Evolutionary conservation across 2,888 invertebrate species (phyloP).

Genomic region (Hirtodrosophila alboralis): DNA sequence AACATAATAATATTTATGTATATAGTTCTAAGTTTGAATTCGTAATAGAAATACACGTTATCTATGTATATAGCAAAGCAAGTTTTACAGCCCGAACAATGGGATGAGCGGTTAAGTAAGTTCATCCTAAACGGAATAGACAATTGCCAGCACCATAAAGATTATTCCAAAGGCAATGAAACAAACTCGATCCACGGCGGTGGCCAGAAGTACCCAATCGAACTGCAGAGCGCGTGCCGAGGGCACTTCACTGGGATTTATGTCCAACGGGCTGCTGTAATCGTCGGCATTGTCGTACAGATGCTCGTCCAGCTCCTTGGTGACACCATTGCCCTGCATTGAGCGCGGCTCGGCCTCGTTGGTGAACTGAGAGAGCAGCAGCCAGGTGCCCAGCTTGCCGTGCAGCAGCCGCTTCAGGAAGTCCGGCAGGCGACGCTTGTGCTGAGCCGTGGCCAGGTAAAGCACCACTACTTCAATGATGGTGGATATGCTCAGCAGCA

Average conservation of each 20-base stretch:
- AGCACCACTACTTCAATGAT: slow-evolving; percentile 86
- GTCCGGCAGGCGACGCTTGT: slow-evolving; percentile 84
- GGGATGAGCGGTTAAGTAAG: neutral
- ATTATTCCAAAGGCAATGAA: slow-evolving; percentile 86
- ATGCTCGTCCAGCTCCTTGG: slow-evolving; percentile 74
- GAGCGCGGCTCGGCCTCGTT: slow-evolving; percentile 63
- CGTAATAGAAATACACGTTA: slow-evolving; percentile 19
- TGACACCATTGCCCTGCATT: slow-evolving; percentile 59
- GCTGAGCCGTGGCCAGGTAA: slow-evolving; percentile 85
- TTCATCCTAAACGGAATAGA: slow-evolving; percentile 67
- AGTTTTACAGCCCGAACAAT: slow-evolving; percentile 1
- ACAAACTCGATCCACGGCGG: slow-evolving; percentile 87
- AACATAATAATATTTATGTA: slow-evolving; percentile 29
- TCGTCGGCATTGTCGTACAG: slow-evolving; percentile 62
- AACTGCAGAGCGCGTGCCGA: slow-evolving; percentile 84
- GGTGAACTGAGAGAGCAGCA: slow-evolving; percentile 79
- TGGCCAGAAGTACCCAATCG: slow-evolving; percentile 88
- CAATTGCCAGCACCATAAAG: slow-evolving; percentile 84
- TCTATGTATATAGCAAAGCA: slow-evolving; percentile 2
- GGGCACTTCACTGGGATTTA: slow-evolving; percentile 60
- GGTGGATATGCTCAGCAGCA: slow-evolving; percentile 85
- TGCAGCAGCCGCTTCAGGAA: slow-evolving; percentile 79
- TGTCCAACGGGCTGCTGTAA: slow-evolving; percentile 53
- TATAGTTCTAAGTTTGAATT: slow-evolving; percentile 42
- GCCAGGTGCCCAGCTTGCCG: slow-evolving; percentile 72